Evolutionary conservation across 2,888 invertebrate species (phyloP).

Genomic region (Drosophila nigritarsus): DNA sequence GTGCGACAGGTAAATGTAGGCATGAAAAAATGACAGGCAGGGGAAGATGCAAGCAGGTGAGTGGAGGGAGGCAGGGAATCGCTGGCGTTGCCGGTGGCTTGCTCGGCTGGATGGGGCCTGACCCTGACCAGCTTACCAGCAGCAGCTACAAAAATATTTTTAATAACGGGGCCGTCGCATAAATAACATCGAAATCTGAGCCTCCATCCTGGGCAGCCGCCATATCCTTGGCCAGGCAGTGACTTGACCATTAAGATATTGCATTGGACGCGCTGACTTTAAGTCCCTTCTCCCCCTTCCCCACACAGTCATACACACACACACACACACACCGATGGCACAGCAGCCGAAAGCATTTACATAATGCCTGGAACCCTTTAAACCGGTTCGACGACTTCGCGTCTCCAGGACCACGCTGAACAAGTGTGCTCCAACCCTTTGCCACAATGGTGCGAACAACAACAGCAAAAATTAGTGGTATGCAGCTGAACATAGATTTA

Average conservation of each 20-base stretch:
- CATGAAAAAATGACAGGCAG: background rate
- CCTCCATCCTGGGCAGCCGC: slow-evolving; percentile 46
- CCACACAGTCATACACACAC: no score
- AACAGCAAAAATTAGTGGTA: background rate
- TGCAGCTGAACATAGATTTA: background rate
- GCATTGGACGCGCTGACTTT: slow-evolving; percentile 35
- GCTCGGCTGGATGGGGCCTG: slow-evolving; percentile 21
- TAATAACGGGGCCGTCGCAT: slow-evolving; percentile 67
- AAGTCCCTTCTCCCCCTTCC: background rate
- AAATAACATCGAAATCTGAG: slow-evolving; percentile 73
- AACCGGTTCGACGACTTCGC: slow-evolving; percentile 31
- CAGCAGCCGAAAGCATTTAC: slow-evolving; percentile 35
- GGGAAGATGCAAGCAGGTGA: background rate
- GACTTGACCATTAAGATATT: slow-evolving; percentile 74
- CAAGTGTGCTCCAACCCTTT: slow-evolving; percentile 24
- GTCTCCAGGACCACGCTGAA: background rate
- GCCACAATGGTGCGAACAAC: slow-evolving; percentile 21
- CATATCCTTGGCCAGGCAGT: slow-evolving; percentile 55
- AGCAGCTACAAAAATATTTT: slow-evolving; percentile 66
- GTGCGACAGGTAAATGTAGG: slow-evolving; percentile 1
- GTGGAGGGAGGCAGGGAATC: background rate
- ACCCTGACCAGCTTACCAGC: slow-evolving; percentile 59
- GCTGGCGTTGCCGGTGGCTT: background rate
- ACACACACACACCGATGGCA: background rate
- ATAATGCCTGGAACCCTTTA: slow-evolving; percentile 27